These are phyloP conservation scores for Drosophila bifasciata DNA, from an alignment of 1,140 invertebrate genomes.

Conservation along the genomic window DNA sequence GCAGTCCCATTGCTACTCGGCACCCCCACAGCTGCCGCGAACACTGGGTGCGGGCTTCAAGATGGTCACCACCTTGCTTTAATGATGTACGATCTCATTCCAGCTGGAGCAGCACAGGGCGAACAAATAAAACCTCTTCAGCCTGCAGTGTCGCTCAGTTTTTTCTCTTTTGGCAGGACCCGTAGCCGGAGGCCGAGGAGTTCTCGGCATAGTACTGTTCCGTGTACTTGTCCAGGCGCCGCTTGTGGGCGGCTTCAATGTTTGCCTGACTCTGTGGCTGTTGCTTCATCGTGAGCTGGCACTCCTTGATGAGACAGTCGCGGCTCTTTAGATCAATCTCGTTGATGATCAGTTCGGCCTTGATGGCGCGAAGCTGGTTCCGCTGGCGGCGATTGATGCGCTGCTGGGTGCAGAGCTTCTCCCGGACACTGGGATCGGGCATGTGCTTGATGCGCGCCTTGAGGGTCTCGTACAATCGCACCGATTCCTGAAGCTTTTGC, in stretches of 20 bases:
- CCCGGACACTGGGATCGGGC: conserved; percentile 17
- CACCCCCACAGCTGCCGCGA: conserved; percentile 65
- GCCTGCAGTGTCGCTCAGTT: too few species aligned
- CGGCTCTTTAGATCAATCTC: conserved; percentile 68
- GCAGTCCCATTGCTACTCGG: conserved; percentile 76
- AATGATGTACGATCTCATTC: background rate
- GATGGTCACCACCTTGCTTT: conserved; percentile 62
- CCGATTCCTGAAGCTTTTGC: conserved; percentile 19
- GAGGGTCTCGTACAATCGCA: conserved; percentile 23
- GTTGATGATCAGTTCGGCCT: conserved; percentile 68
- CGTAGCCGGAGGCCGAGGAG: background rate
- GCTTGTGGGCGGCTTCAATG: background rate
- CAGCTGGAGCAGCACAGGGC: too few species aligned
- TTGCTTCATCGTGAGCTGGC: conserved; percentile 40
- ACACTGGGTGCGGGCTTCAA: conserved; percentile 77
- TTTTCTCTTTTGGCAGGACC: background rate
- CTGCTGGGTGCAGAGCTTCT: conserved; percentile 46
- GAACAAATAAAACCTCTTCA: background rate
- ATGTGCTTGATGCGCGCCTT: conserved; percentile 34
- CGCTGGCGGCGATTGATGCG: conserved; percentile 52
- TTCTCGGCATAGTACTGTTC: conserved; percentile 7
- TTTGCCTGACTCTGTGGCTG: conserved; percentile 3
- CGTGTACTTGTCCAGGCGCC: background rate
- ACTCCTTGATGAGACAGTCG: conserved; percentile 54
- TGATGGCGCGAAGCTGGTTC: conserved; percentile 47